Evolutionary conservation across 2,113 vertebrate species (phyloP).

Genomic region (Apodemus speciosus): DNA sequence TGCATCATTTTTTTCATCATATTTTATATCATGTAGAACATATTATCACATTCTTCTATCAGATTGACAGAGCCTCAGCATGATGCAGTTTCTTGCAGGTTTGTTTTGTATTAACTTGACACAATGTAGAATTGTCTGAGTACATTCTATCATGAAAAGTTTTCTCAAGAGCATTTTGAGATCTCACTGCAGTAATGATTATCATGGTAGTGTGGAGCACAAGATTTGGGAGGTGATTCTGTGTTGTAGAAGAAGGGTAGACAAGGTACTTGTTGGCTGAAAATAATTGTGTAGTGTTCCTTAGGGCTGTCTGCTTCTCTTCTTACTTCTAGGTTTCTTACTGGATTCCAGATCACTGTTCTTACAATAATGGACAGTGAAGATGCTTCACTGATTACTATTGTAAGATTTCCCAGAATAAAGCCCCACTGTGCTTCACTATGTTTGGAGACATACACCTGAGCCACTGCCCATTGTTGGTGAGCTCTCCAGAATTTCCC

Average conservation of each 20-base stretch:
- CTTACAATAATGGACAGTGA: not conserved
- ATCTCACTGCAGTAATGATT: not conserved
- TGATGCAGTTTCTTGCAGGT: no score
- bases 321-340: not conserved
- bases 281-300: not conserved
- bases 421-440: not conserved
- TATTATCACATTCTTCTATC: not conserved
- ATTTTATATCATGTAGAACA: not conserved
- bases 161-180: not conserved
- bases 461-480: not conserved
- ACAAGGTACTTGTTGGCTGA: no score
- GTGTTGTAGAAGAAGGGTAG: no score
- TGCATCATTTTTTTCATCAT: not conserved
- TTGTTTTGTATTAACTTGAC: not conserved
- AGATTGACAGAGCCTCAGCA: not conserved
- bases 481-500: not conserved
- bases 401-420: not conserved
- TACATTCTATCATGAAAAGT: not conserved
- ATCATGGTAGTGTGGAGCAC: no score
- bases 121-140: not conserved
- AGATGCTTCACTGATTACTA: not conserved
- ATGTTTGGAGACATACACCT: not conserved
- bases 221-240: no score
- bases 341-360: not conserved
- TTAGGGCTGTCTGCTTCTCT: not conserved